These are phyloP conservation scores for Asarcornis scutulata DNA, from an alignment of 2,113 vertebrate genomes.

Conservation along the genomic window DNA sequence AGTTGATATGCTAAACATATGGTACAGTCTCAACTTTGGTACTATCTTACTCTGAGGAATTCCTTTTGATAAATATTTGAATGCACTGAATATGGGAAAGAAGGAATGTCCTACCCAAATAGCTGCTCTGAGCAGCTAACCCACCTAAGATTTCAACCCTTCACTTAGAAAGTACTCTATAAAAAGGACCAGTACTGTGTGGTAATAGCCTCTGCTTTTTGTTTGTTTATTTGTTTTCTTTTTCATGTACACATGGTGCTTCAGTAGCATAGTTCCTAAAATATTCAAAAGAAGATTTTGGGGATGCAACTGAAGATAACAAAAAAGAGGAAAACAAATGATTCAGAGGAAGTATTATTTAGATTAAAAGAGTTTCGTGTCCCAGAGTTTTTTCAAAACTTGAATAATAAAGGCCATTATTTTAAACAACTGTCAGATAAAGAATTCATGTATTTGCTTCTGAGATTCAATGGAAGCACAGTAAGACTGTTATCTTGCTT, in stretches of 20 bases:
- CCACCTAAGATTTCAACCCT: not conserved
- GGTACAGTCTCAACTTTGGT: not conserved
- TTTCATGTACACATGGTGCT: not conserved
- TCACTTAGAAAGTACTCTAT: not conserved
- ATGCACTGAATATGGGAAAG: not conserved
- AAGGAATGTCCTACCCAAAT: not conserved
- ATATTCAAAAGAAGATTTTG: not conserved
- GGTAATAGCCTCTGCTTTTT: not conserved
- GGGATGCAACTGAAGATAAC: not conserved
- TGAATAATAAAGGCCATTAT: not conserved
- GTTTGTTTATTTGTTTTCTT: not conserved
- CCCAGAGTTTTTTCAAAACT: not conserved
- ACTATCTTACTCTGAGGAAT: not conserved
- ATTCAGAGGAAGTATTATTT: not conserved
- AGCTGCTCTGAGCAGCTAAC: not conserved
- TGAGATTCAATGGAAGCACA: not conserved
- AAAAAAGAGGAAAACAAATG: not conserved
- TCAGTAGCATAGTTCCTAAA: not conserved
- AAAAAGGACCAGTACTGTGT: not conserved
- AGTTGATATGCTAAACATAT: not conserved
- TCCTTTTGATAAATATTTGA: not conserved
- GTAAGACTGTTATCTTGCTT: not conserved
- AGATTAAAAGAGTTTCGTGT: not conserved
- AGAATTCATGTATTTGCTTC: not conserved
- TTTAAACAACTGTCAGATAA: not conserved